These are phyloP conservation scores for Pseudochaenichthys georgianus DNA, from an alignment of 2,797 vertebrate species.

Conservation along the genomic window DNA sequence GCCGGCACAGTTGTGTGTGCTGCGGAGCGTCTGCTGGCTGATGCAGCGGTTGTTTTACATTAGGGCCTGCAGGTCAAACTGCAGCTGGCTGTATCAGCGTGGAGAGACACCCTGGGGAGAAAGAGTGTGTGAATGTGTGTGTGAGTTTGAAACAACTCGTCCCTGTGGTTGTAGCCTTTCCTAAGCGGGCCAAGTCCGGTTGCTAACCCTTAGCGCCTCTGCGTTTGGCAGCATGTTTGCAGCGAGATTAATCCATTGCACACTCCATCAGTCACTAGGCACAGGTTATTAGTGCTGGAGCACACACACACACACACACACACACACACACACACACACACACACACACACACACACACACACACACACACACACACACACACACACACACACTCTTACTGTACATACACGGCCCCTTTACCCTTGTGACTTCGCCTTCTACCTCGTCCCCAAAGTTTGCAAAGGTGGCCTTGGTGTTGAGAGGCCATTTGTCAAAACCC, in stretches of 20 bases:
- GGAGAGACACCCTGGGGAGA: conserved; percentile 56
- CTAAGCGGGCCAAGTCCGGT: conserved; percentile 76
- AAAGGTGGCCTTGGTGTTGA: conserved; percentile 83
- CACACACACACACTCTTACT: too few species aligned
- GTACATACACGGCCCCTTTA: conserved; percentile 52
- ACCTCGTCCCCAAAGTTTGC: conserved; percentile 79
- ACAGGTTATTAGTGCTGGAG: conserved; percentile 79
- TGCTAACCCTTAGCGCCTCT: conserved; percentile 75
- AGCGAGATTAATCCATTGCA: conserved; percentile 81
- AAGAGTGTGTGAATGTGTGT: conserved; percentile 17
- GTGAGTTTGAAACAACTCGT: conserved; percentile 32
- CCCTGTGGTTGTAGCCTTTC: conserved; percentile 72
- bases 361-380: conserved; percentile 30
- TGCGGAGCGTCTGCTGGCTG: conserved; percentile 60
- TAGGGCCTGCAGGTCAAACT: conserved; percentile 72
- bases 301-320: conserved; percentile 50
- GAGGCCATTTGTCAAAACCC: conserved; percentile 87
- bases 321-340: conserved; percentile 48
- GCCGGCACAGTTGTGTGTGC: conserved; percentile 72
- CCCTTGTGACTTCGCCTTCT: conserved; percentile 72
- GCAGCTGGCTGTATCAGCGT: conserved; percentile 70
- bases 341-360: too few species aligned
- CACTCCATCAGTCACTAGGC: conserved; percentile 82
- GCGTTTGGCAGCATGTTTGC: conserved; percentile 76
- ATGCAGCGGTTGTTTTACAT: conserved; percentile 70